Base-by-base conservation (phyloP, 2,113 vertebrate genomes). In the Calyptomena viridis region DNA sequence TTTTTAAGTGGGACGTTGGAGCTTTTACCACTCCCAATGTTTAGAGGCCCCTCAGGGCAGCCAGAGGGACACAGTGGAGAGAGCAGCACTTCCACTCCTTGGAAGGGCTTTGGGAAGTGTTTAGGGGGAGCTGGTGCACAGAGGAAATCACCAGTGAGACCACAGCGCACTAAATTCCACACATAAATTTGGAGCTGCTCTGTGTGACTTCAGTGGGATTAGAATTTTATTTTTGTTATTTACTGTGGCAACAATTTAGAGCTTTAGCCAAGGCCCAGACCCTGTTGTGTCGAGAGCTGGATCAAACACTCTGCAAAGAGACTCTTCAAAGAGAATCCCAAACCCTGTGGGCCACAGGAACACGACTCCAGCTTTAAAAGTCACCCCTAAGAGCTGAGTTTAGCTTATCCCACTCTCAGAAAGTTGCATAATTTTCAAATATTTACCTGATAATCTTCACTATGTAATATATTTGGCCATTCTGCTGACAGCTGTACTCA, bases 401-500 rank as follows among this genome's bases (percentile, higher is more conserved):
- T 7, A 66, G 40, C 23, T 69, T 59, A 47, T 85, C 63, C 69
- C 66, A 39, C 47, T 23, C 19, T 33, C 55, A 71, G 28, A 76
- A 89, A 80, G 53, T 74, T 72, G 85, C 80, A 37, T 20, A 39
- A 79, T 85, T 86, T 89, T 94, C 94, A 59, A 94, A 84, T 87
- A 89, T 92, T 90, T 95, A 93, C 95, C 90, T 77, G 79, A 30
- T 89, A 83, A 94, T 90, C 82, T 96, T 13, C 47, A 0, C 80
- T 73, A 6, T 71, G 47, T 81, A 79, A 87, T 71, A 83, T 49
- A 83, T 94, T 95, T 72, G 60, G 75, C 80, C 66, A 68, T 95
- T 92, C 85, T 93, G 92, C 92, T 97, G 95, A 94, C 92, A 96
- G 85, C 90, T 90, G 88, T 81, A 60, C 85, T 88, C 81, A 80